Base-by-base conservation (phyloP, 2,797 vertebrate genomes). In the Fringilla coelebs region DNA sequence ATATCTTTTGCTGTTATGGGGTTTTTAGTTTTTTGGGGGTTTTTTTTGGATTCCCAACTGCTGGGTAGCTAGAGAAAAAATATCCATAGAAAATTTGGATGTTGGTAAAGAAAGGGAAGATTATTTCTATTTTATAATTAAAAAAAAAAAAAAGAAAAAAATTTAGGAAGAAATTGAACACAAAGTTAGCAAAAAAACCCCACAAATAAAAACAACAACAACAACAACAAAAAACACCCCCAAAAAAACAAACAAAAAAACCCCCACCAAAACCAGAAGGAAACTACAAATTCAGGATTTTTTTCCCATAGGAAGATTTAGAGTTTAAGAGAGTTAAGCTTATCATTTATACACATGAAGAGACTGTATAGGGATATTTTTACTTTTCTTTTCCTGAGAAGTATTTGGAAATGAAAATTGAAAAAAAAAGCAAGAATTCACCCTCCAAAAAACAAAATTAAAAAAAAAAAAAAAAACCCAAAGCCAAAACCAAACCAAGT, bases 361-460 rank as follows among this genome's bases (percentile, higher is more conserved):
- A 31, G 3, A 31, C 28, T 52, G 5, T 25, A 6, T 34, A 14
- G 10, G 2, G 17, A 40, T 36, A 66, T 32, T 62, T 66, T 62
- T 29, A 5, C 2, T 7, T 11, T 61, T 58, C 16, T 15, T 34
- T 73, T 34, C 6, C 13, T 32, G 9, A 19, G 2, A 29, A 83
- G 66, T 58, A 80, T 83, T 51, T 31, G 4, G 8, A 60, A 89
- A 70, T n/a, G 0, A 40, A 55, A 79, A 63, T 3, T 0, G 28
- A 62, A 36, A 6, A 45, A 40, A 19, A 9, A n/a, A 31, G 7
- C 2, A 57, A 32, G 10, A 52, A 29, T 7, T 57, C 3, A 21
- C 1, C 2, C 7, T 18, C 17, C 0, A 11, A 49, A 26, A 38
- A n/a, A n/a, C n/a, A n/a, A n/a, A n/a, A n/a, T n/a, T n/a, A n/a